These are phyloP conservation scores for Spongia lamella DNA, from an alignment of 37 sponge, comb jelly and placozoan genomes.

Conservation along the genomic window DNA sequence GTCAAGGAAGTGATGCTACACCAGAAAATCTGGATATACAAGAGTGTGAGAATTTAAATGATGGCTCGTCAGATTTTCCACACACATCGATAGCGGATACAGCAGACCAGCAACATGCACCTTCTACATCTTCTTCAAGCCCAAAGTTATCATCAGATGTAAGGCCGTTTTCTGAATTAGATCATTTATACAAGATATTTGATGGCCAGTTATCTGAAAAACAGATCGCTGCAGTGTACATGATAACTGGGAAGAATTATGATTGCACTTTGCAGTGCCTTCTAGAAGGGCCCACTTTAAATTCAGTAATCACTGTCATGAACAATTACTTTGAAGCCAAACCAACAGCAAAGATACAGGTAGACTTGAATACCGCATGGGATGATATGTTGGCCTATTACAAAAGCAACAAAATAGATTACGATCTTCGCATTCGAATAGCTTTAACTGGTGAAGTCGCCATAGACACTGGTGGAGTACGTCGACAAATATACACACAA, in stretches of 20 bases:
- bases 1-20: too few relatives aligned
- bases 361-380: constrained; percentile 20
- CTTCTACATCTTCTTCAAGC: too few relatives aligned
- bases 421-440: background rate
- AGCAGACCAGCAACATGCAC: too few relatives aligned
- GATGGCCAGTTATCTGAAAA: background rate
- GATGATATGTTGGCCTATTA: constrained; percentile 14
- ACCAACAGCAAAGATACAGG: background rate
- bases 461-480: constrained; percentile 34
- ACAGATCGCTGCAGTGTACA: constrained; percentile 1
- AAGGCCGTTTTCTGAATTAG: too few relatives aligned
- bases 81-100: too few relatives aligned
- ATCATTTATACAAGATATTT: background rate
- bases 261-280: constrained; percentile 2
- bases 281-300: background rate
- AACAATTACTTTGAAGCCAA: background rate
- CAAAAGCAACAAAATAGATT: background rate
- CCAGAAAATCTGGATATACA: too few relatives aligned
- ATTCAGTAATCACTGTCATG: background rate
- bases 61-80: too few relatives aligned
- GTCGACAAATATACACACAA: constrained; percentile 8
- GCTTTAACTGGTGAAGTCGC: background rate
- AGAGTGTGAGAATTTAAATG: too few relatives aligned
- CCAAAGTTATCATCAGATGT: too few relatives aligned
- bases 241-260: constrained; percentile 3